Base-by-base conservation (phyloP, 2,113 vertebrate species). In the Falcunculus frontatus region DNA sequence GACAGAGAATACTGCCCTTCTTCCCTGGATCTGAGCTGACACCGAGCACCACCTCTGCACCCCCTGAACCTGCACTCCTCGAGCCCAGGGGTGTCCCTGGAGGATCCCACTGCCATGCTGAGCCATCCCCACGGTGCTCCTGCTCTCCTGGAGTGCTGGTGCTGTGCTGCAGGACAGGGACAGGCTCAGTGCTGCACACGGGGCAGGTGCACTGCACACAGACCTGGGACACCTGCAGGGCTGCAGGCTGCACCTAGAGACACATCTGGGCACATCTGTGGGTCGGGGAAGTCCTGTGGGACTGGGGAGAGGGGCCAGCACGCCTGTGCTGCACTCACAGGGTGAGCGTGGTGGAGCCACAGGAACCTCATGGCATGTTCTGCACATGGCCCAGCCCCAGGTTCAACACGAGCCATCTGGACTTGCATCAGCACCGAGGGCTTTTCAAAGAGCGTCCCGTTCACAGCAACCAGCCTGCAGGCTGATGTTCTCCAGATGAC, bases 401-500 rank as follows among this genome's bases (percentile, higher is more conserved):
- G 95, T 81, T 95, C 95, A 95, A 95, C 95, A 95, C 11, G 18
- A 63, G 4, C 91, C 95, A 95, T 92, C 75, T 95, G 96, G 91
- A 72, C 76, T 97, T 96, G 96, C 95, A 95, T 95, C 96, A 97
- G 96, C 85, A 92, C 85, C 5, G 21, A 90, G 83, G 83, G 90
- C 73, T 95, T 90, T 96, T 92, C 94, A 97, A 95, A 97, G 96
- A 95, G 86, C 7, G 10, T 91, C 92, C 95, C 35, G 1, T 95
- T 75, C 29, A 22, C 81, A 93, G 94, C 22, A 96, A 96, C 95
- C 89, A 92, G 95, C 93, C 95, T 95, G 96, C 79, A 92, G 93
- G 84, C 95, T 96, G 96, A 97, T 95, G 89, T 81, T 96, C 89
- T 97, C 96, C 95, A 97, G 94, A 97, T 95, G 93, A 97, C 89